A percentile compares a stretch with the other conserved stretches of the same genome.
These are phyloP conservation scores for Megathymus violae DNA, from an alignment of 1,140 invertebrate genomes.

Conservation along the genomic window DNA sequence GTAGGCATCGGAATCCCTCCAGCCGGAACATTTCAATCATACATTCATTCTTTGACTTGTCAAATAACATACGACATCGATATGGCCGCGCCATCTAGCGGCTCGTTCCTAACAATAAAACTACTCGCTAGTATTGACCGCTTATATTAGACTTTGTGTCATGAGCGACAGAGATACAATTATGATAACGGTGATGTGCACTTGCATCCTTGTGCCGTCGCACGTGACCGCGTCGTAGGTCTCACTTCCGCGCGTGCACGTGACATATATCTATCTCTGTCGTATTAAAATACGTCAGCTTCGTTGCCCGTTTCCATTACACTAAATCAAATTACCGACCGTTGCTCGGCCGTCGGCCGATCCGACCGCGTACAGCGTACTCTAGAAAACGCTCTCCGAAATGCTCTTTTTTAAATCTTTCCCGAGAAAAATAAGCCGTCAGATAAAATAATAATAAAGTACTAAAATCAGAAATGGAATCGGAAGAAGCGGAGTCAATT, in stretches of 20 bases:
- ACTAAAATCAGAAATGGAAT: conserved; percentile 68
- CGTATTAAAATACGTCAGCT: conserved; percentile 72
- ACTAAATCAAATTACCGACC: conserved; percentile 74
- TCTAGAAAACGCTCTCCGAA: conserved; percentile 17
- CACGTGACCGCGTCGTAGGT: conserved; percentile 54
- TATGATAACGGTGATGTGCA: conserved; percentile 61
- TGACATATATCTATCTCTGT: conserved; percentile 58
- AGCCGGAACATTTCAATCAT: conserved; percentile 43
- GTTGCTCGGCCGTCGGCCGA: conserved; percentile 52
- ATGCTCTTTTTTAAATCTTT: conserved; percentile 34
- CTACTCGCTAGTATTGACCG: conserved; percentile 30
- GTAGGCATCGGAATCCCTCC: conserved; percentile 39
- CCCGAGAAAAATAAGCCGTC: conserved; percentile 46
- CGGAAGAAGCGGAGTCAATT: conserved; percentile 71
- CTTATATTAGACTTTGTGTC: conserved; percentile 61
- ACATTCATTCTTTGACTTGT: conserved; percentile 48
- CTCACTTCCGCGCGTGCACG: conserved; percentile 52
- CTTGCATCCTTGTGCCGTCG: conserved; percentile 58
- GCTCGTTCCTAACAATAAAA: conserved; percentile 52
- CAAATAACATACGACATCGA: conserved; percentile 55
- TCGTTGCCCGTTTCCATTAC: conserved; percentile 79
- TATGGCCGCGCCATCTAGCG: conserved; percentile 73
- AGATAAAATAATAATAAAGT: conserved; percentile 64
- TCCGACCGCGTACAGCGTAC: conserved; percentile 35
- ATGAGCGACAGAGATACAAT: conserved; percentile 63